Evolutionary conservation across 1,140 invertebrate genomes (phyloP), one percentile per base, ranked within the genome.

Genomic region (Condylostylus longicornis): DNA sequence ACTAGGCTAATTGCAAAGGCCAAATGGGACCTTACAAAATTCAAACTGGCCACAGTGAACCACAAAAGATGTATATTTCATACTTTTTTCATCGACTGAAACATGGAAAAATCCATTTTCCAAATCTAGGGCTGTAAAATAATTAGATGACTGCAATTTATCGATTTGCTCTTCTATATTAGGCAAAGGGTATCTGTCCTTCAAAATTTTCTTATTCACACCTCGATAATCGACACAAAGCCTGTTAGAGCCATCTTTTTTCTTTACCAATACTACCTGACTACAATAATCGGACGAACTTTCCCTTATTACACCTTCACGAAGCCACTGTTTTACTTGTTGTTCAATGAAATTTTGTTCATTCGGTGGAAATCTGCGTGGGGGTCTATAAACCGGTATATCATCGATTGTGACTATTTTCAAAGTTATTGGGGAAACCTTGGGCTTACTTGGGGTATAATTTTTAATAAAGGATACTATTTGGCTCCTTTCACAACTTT

Each of bases 101-200:
- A 35, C 18, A 21, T 35, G 35, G 3, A 48, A 40, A 39, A 38
- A 38, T 10, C 37, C 37, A 35, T 46, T 44, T 38, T 42, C 27
- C 4, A 41, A 14, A 13, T 52, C 47, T 20, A 61, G 46, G 37
- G 51, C 51, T 44, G 41, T 38, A 43, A 46, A 43, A 15, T 30
- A 18, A 5, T 41, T 42, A 14, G 47, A 39, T 8, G 23, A 32
- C 9, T 20, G 15, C 0, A 49, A 20, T 18, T 40, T 21, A 22
- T 55, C 49, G 3, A 55, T 31, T 15, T 42, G 23, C 25, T 54
- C 51, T 2, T 57, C 52, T 10, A 54, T 54, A 8, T 50, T 18
- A 4, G 54, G 54, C 21, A 48, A 28, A 6, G 51, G 49, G 41
- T 43, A 57, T 19, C 38, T 28, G 37, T 49, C 44, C 18, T 43